Base-by-base conservation (phyloP, 2,113 vertebrate species). In the Aramus guarauna region DNA sequence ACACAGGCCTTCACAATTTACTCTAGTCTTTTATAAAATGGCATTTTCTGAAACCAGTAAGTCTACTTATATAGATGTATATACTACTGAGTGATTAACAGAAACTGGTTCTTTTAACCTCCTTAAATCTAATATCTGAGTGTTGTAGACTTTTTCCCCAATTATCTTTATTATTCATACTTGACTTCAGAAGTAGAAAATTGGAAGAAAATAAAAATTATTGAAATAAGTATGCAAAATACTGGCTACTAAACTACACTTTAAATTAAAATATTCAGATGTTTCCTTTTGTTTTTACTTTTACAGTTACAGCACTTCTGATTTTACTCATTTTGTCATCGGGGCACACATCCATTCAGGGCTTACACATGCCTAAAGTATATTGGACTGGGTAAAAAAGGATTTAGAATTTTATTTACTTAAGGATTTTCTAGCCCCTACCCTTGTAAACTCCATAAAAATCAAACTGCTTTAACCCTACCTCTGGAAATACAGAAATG, bases 221-320 rank as follows among this genome's bases (percentile, higher is more conserved):
- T 32, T n/a, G 36, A 73, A 77, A 67, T 63, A 15, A 9, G 0
- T 15, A 48, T 47, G 22, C 12, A 85, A 67, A 81, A 67, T 18
- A 24, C 9, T 55, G 5, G 32, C 4, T 16, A 19, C 21, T n/a
- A n/a, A 2, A 67, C 37, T 21, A 11, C 29, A 6, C 0, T 4
- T 88, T 92, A 39, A 39, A 48, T 66, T 23, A 32, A 86, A 66
- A 55, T 59, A 36, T 19, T 87, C 8, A 22, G 18, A 26, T 11
- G 0, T 48, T 75, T 82, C 48, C 18, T 9, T 62, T 62, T 78
- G 9, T 8, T 82, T 85, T 79, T 41, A 48, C 5, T 68, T 78
- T 56, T 45, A 41, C 11, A 52, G 23, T 78, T 41, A 29, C 5
- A 41, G 5, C 3, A 34, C 8, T 64, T 69, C 13, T 36, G 9